Conservation (phyloP, 2,113 vertebrate species). For the Shinisaurus crocodilurus region DNA sequence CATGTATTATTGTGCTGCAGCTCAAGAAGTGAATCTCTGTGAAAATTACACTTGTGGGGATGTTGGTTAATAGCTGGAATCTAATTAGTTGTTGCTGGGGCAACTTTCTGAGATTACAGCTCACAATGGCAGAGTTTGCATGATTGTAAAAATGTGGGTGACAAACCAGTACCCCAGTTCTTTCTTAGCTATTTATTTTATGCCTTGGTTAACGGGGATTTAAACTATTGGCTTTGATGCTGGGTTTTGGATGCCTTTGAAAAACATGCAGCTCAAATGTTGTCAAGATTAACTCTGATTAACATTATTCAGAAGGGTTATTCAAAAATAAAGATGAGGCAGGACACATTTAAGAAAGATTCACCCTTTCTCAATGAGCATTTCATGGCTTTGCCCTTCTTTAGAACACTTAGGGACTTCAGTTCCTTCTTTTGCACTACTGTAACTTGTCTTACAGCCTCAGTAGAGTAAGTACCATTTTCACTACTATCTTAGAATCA, state of each 20-base stretch:
- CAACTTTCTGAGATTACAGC: neutral
- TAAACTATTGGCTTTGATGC: neutral
- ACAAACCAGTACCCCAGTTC: neutral
- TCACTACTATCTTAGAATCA: neutral
- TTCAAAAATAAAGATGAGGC: neutral
- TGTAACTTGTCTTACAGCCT: neutral
- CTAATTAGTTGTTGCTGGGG: constrained; percentile 20
- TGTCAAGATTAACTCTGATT: neutral
- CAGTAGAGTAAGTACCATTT: neutral
- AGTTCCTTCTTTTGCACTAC: neutral
- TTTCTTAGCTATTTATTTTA: neutral
- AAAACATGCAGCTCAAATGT: neutral
- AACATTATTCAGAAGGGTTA: neutral
- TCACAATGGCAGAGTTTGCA: too few species aligned
- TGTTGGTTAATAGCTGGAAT: neutral
- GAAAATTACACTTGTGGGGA: neutral
- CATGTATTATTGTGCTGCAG: neutral
- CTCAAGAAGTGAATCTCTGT: neutral
- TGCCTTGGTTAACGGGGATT: neutral
- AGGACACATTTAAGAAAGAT: neutral
- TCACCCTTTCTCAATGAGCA: neutral
- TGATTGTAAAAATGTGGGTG: neutral
- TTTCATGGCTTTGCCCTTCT: neutral
- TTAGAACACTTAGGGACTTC: neutral
- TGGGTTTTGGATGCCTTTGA: neutral